Base-by-base conservation (phyloP, 1,140 invertebrate species). In the Drosophila sp. region DNA sequence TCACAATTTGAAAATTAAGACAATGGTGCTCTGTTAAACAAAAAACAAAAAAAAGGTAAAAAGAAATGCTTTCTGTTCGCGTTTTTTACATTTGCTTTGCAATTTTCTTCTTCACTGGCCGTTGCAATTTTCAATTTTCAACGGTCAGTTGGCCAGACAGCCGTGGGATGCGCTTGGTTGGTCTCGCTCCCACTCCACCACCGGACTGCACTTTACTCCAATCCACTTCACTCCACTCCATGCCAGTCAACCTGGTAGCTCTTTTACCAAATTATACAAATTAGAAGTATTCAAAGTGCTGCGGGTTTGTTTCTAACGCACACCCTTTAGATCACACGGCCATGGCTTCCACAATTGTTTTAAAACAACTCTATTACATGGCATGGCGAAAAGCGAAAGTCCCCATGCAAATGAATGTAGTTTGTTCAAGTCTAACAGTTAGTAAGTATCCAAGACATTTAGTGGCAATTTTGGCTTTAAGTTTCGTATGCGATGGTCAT, bases 21-120 rank as follows among this genome's bases (percentile, higher is more conserved):
- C 83, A 86, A 86, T 86, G 71, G 72, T 29, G 72, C 60, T 78
- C 35, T 11, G 35, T 38, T 38, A 11, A 41, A 38, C 1, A 23
- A 35, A 38, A 38, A 63, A 73, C 11, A 47, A 78, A 33, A 38
- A n/a, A 68, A 56, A 66, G 35, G 35, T 38, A 76, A 78, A 76
- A 68, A 74, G 67, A 70, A 73, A 78, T 70, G 84, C 76, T 77
- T 69, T 84, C 66, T 17, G 73, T 72, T 84, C 50, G 80, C 70
- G 68, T 87, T 89, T 72, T 65, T 65, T 57, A 17, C 68, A 66
- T 55, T 60, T 71, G 62, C 73, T 62, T 63, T 82, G 82, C 89
- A 91, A 91, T 91, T 91, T 91, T 91, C 89, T 89, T 91, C 89
- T 89, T 91, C 89, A 91, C 60, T 91, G 81, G 81, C 80, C 70